These are phyloP conservation scores for Drosophila parabipectinata DNA, from an alignment of 1,140 invertebrate genomes.

Conservation along the genomic window DNA sequence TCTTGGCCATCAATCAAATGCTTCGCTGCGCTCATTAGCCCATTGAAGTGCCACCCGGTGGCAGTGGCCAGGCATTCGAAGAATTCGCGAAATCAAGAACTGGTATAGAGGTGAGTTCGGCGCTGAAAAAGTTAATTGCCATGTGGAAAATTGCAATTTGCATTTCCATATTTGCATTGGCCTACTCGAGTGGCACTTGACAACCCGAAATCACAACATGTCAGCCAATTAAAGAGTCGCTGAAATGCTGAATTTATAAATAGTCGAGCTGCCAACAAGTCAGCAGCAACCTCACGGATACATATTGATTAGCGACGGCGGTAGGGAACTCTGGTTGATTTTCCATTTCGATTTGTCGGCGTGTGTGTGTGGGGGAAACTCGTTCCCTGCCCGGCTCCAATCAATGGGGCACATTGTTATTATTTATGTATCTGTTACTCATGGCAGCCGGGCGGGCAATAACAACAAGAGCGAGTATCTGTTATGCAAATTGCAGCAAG, in stretches of 20 bases:
- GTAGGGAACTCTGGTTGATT: slow-evolving; percentile 39
- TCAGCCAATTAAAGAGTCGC: slow-evolving; percentile 74
- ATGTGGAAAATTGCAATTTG: slow-evolving; percentile 28
- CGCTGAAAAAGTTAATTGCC: slow-evolving; percentile 45
- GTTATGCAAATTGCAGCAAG: slow-evolving; percentile 63
- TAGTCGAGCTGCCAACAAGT: slow-evolving; percentile 30
- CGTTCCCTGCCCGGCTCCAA: slow-evolving; percentile 60
- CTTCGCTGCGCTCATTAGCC: slow-evolving; percentile 31
- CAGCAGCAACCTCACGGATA: slow-evolving; percentile 35
- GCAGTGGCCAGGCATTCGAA: neutral
- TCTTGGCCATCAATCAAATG: slow-evolving; percentile 26
- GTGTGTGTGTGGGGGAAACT: slow-evolving; percentile 45
- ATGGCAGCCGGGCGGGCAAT: slow-evolving; percentile 64
- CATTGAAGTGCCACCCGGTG: slow-evolving; percentile 13
- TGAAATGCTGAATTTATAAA: slow-evolving; percentile 62
- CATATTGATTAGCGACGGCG: slow-evolving; percentile 52
- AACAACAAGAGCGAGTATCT: slow-evolving; percentile 41
- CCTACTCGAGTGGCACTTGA: slow-evolving; percentile 42
- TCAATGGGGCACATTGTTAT: slow-evolving; percentile 77
- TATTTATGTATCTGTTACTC: slow-evolving; percentile 77
- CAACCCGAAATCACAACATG: slow-evolving; percentile 78
- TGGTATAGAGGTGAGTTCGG: neutral
- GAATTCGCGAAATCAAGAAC: neutral
- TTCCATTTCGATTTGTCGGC: slow-evolving; percentile 54
- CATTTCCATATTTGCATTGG: slow-evolving; percentile 23